Evolutionary conservation across 1,140 invertebrate genomes (phyloP).

Genomic region (Ips typographus): DNA sequence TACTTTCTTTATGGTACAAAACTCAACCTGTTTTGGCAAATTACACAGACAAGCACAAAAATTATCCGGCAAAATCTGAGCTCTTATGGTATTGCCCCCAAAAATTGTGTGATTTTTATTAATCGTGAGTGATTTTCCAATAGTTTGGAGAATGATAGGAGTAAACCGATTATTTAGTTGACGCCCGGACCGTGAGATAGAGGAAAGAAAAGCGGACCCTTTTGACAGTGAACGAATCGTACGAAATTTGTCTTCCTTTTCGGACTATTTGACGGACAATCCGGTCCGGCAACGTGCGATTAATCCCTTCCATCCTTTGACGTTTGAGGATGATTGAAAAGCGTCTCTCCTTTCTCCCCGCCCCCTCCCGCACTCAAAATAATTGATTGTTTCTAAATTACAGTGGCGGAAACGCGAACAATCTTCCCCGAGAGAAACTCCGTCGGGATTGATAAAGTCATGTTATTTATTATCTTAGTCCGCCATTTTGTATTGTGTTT

Average conservation of each 20-base stretch:
- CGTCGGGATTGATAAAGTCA: background rate
- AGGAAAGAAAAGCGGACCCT: slow-evolving; percentile 7
- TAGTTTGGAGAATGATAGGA: slow-evolving; percentile 11
- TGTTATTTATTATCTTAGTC: background rate
- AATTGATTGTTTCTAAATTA: slow-evolving; percentile 12
- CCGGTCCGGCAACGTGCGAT: no score
- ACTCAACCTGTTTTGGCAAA: no score
- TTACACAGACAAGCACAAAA: no score
- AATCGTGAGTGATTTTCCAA: slow-evolving; percentile 14
- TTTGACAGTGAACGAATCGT: background rate
- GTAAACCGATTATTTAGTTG: slow-evolving; percentile 19
- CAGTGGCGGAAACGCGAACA: background rate
- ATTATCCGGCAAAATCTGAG: no score
- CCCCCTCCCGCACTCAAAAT: background rate
- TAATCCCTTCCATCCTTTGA: no score
- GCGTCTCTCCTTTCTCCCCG: no score
- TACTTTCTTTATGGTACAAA: no score
- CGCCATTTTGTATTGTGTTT: no score
- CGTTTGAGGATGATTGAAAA: no score
- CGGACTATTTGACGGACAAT: background rate
- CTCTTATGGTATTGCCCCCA: no score
- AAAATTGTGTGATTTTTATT: background rate
- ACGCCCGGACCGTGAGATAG: slow-evolving; percentile 12
- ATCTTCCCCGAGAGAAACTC: background rate
- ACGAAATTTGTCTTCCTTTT: slow-evolving; percentile 8